phyloP scores from a whole-genome alignment of 2,888 invertebrate genomes.

The Drosophila neotestacea region DNA sequence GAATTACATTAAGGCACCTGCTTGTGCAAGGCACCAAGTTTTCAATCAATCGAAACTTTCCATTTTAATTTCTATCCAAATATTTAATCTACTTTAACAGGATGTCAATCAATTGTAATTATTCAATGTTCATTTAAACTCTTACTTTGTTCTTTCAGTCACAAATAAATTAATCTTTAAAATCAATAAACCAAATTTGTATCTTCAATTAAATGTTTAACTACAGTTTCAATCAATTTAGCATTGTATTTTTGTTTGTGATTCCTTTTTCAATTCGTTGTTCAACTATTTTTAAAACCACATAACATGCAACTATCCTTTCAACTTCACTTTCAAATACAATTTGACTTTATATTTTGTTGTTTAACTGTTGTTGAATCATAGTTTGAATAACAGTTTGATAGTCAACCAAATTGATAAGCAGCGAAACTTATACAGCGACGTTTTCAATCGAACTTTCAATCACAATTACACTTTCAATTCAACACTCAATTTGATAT shows the following conservation, averaged over 20 bases:
- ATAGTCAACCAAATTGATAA: too few species aligned
- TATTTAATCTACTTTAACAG: background rate
- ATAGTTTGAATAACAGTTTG: too few species aligned
- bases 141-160: too few species aligned
- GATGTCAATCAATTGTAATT: background rate
- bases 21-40: constrained; percentile 30
- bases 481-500: background rate
- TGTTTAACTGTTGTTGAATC: too few species aligned
- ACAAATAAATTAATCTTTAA: background rate
- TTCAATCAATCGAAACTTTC: constrained; percentile 3
- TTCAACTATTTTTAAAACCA: background rate
- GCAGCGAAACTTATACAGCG: too few species aligned
- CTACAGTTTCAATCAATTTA: background rate
- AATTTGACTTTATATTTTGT: too few species aligned
- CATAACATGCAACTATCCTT: too few species aligned
- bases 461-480: background rate
- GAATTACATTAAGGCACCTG: constrained; percentile 16
- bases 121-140: too few species aligned
- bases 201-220: background rate
- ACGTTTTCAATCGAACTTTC: too few species aligned
- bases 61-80: constrained; percentile 3
- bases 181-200: background rate
- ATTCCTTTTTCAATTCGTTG: background rate
- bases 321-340: background rate
- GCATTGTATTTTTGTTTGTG: too few species aligned